A percentile compares a stretch with the other conserved stretches of the same genome.
Evolutionary conservation across 2,888 invertebrate genomes (phyloP).

Genomic region (Carcina quercana): DNA sequence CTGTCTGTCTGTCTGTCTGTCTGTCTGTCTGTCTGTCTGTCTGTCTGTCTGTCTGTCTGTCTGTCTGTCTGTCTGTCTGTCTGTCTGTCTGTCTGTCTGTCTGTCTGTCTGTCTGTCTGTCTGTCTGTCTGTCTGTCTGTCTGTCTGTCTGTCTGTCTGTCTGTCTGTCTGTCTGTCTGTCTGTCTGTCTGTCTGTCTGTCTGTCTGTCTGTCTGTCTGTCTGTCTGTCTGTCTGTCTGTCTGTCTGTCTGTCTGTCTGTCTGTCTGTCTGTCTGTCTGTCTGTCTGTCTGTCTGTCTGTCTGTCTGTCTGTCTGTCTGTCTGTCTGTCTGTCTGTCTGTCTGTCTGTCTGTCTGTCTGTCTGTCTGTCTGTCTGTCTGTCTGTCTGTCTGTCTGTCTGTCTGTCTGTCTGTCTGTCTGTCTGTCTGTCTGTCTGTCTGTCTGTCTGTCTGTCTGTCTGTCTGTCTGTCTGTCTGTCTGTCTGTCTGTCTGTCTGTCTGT

Average conservation of each 20-base stretch:
- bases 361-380: constrained; percentile 3
- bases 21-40: constrained; percentile 3
- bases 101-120: constrained; percentile 3
- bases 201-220: constrained; percentile 3
- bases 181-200: constrained; percentile 3
- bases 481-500: constrained; percentile 3
- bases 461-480: constrained; percentile 3
- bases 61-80: constrained; percentile 3
- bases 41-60: constrained; percentile 3
- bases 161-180: constrained; percentile 3
- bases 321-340: constrained; percentile 3
- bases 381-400: constrained; percentile 3
- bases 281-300: constrained; percentile 3
- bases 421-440: constrained; percentile 3
- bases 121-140: constrained; percentile 3
- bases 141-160: constrained; percentile 3
- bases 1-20: constrained; percentile 3
- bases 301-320: constrained; percentile 3
- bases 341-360: constrained; percentile 3
- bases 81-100: constrained; percentile 3
- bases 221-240: constrained; percentile 3
- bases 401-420: constrained; percentile 3
- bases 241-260: constrained; percentile 3
- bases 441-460: constrained; percentile 3
- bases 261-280: constrained; percentile 3